Base-by-base conservation (phyloP, 2,888 invertebrate genomes). In the Xylocampa areola region DNA sequence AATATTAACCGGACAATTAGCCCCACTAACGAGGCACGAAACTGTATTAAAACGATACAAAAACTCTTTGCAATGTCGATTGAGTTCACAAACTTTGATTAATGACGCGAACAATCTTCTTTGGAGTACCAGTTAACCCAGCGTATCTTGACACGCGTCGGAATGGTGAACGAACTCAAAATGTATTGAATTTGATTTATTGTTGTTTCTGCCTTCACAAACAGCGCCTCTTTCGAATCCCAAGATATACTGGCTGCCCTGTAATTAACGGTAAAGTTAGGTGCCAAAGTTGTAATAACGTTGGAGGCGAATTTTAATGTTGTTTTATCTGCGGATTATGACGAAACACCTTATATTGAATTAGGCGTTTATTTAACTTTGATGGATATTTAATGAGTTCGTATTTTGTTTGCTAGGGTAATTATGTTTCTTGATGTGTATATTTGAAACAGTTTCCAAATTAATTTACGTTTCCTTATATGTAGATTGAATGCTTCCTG, bases 31-130 rank as follows among this genome's bases (percentile, higher is more conserved):
- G 62, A 68, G 37, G 14, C 36, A 23, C 49, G 35, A 45, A 55
- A 73, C 41, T 51, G 45, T 55, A 59, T 73, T 59, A 47, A 64
- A 64, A 52, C 59, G 37, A 60, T 48, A 69, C 64, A 68, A 50
- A 68, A 59, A 52, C 54, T 68, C 23, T 62, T 51, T 52, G 37
- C 40, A 57, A 23, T 30, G 30, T 19, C 37, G 37, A 50, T 57
- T 47, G 47, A 63, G 55, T 59, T 54, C 41, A 45, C 27, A 44
- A 59, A 73, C 60, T 69, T 63, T 62, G 68, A 61, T 64, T 48
- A 68, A 68, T 68, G 50, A 55, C 43, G 37, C 43, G 17, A 33
- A 54, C 36, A 49, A 41, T 54, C 39, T 58, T 58, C 53, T 19
- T 53, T 40, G 30, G 32, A 19, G 13, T 47, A 5, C n/a, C n/a